Evolutionary conservation across 1,140 invertebrate species (phyloP), one percentile per base, ranked within the genome.

Genomic region (Drosophila ohnishii): DNA sequence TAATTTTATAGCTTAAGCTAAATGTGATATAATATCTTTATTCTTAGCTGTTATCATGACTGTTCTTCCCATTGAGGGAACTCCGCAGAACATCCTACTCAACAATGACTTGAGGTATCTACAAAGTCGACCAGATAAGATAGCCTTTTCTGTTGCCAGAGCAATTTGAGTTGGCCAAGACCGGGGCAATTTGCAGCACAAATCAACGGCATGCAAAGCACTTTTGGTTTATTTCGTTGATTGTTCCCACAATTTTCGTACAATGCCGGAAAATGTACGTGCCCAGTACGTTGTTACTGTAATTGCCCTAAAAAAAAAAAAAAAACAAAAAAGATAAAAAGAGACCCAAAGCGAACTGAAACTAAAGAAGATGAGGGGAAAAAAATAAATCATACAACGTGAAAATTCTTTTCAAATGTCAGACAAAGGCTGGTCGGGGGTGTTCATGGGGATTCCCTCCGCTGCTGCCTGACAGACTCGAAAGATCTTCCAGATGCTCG

Each of bases 181-280:
- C 40, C 44, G n/a, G 34, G 48, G 57, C 74, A 77, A 77, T 77
- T 76, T 76, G 73, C 73, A 48, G 44, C 73, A 53, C 76, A 78
- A 78, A 72, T 78, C 60, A 80, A 64, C 78, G 74, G 69, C 80
- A 86, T 86, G 83, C 83, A 86, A 86, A 86, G 84, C 84, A 73
- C 79, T 83, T 83, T 83, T 86, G 72, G 72, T 55, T 83, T 74
- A 80, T 86, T 87, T 86, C 76, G 79, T 87, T 86, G 83, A 86
- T 86, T 86, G 84, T 86, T 86, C 83, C 84, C 84, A 86, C 83
- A 86, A 86, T 86, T 86, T 86, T 86, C 71, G 82, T 87, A 87
- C 82, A 83, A 77, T 88, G 84, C 83, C 74, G 83, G 83, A 86
- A 86, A 86, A 86, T 86, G 82, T 86, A 85, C 81, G 81, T 86